Evolutionary conservation across 1,140 invertebrate species (phyloP).

Genomic region (Teleogryllus occipitalis): DNA sequence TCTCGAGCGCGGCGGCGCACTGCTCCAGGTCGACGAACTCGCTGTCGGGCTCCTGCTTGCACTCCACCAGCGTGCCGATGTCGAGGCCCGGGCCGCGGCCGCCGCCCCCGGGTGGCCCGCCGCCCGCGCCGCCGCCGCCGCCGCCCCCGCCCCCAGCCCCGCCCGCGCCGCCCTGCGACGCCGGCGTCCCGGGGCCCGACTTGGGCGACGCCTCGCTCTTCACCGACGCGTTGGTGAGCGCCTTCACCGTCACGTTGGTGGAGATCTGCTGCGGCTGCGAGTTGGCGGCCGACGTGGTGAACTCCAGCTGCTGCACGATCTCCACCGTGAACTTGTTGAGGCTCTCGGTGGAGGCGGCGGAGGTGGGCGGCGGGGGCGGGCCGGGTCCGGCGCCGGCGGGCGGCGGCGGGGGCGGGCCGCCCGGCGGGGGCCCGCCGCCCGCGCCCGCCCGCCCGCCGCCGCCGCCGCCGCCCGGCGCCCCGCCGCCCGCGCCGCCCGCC

Average conservation of each 20-base stretch:
- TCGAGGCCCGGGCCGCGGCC: neutral
- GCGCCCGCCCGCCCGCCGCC: slow-evolving; percentile 22
- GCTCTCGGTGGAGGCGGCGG: slow-evolving; percentile 31
- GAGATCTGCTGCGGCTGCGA: slow-evolving; percentile 82
- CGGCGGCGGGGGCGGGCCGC: slow-evolving; percentile 26
- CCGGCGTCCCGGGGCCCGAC: slow-evolving; percentile 34
- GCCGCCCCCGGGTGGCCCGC: slow-evolving; percentile 37
- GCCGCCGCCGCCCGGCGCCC: neutral
- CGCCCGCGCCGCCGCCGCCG: slow-evolving; percentile 30
- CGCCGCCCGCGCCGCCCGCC: slow-evolving; percentile 7
- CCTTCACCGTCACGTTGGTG: slow-evolving; percentile 86
- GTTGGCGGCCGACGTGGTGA: slow-evolving; percentile 71
- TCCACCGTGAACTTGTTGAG: slow-evolving; percentile 80
- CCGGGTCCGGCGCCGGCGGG: slow-evolving; percentile 33
- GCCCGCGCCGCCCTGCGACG: slow-evolving; percentile 39
- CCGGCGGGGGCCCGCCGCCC: neutral
- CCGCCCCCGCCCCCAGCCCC: slow-evolving; percentile 27
- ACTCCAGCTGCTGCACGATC: slow-evolving; percentile 82
- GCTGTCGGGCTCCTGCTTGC: slow-evolving; percentile 68
- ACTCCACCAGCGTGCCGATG: slow-evolving; percentile 59
- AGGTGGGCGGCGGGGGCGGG: slow-evolving; percentile 32
- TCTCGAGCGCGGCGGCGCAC: slow-evolving; percentile 68
- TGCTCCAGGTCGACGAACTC: slow-evolving; percentile 75
- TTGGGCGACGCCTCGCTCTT: slow-evolving; percentile 49
- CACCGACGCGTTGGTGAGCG: slow-evolving; percentile 71